Percentiles rank a stretch among this genome's conserved stretches.
Conservation (phyloP, 2,888 invertebrate species). For the Mesoligia furuncula region DNA sequence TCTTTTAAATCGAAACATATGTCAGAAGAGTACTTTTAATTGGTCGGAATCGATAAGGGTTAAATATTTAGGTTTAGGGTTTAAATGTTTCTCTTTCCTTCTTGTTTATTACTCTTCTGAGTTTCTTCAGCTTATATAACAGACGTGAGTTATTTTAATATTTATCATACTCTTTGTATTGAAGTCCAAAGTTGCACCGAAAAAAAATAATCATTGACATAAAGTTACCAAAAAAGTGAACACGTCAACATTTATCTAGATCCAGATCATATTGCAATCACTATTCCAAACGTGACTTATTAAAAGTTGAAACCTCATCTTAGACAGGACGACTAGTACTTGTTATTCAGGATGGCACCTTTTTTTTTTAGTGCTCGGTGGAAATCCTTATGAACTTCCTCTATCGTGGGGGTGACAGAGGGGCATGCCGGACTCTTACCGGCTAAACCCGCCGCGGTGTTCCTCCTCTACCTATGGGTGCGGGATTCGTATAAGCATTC, state of each 20-base stretch:
- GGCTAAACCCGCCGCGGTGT: too few relatives aligned
- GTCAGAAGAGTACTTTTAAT: constrained; percentile 11
- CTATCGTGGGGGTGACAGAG: too few relatives aligned
- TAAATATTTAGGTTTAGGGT: not conserved
- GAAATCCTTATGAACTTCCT: too few relatives aligned
- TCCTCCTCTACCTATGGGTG: too few relatives aligned
- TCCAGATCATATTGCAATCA: not conserved
- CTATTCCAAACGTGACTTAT: too few relatives aligned
- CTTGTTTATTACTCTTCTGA: not conserved
- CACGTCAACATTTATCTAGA: not conserved
- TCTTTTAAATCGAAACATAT: constrained; percentile 23
- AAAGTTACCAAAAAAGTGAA: not conserved
- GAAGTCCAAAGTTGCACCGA: not conserved
- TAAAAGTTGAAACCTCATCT: too few relatives aligned
- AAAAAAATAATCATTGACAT: too few relatives aligned
- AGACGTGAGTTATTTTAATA: not conserved
- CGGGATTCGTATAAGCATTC: too few relatives aligned
- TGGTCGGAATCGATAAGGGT: not conserved
- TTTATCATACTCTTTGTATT: not conserved
- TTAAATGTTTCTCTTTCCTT: not conserved
- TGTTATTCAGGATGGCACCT: too few relatives aligned
- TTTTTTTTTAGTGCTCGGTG: too few relatives aligned
- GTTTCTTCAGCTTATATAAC: not conserved
- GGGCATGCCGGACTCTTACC: too few relatives aligned
- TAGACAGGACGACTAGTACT: too few relatives aligned